phyloP scores from a whole-genome alignment of 2,888 invertebrate genomes.

The Leucophenga maculata region DNA sequence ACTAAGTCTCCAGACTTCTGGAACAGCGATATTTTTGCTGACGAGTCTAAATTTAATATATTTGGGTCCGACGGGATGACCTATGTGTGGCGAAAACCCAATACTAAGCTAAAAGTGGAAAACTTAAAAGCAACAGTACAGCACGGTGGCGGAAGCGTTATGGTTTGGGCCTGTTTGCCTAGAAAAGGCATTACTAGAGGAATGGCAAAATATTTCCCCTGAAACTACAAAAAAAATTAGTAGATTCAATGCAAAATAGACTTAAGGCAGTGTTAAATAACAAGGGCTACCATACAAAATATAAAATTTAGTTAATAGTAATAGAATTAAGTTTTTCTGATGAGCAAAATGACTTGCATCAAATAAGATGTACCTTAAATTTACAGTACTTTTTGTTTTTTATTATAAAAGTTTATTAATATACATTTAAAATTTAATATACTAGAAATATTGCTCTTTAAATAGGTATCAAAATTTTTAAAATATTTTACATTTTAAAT shows the following conservation, averaged over 20 bases:
- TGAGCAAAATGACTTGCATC: too few relatives aligned
- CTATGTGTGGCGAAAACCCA: slow-evolving; percentile 31
- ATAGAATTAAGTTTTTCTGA: too few relatives aligned
- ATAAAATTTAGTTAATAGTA: too few relatives aligned
- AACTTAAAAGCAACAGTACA: slow-evolving; percentile 9
- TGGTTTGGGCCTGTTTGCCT: background rate
- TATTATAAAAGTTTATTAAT: too few relatives aligned
- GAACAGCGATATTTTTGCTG: slow-evolving; percentile 27
- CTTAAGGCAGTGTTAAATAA: slow-evolving; percentile 8
- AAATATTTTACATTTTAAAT: too few relatives aligned
- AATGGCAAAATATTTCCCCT: slow-evolving; percentile 19
- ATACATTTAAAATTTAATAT: too few relatives aligned
- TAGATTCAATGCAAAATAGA: slow-evolving; percentile 13
- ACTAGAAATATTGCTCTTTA: too few relatives aligned
- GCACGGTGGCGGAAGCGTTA: background rate
- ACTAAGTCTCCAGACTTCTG: slow-evolving; percentile 11
- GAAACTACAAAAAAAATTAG: slow-evolving; percentile 23
- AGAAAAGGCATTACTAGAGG: too few relatives aligned
- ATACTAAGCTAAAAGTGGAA: slow-evolving; percentile 7
- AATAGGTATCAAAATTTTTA: too few relatives aligned
- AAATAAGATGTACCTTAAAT: too few relatives aligned
- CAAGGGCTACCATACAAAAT: background rate
- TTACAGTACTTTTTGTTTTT: too few relatives aligned
- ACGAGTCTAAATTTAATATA: slow-evolving; percentile 36
- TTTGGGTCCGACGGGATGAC: slow-evolving; percentile 32